Evolutionary conservation across 2,888 invertebrate species (phyloP).

Genomic region (Spicauda simplicius): DNA sequence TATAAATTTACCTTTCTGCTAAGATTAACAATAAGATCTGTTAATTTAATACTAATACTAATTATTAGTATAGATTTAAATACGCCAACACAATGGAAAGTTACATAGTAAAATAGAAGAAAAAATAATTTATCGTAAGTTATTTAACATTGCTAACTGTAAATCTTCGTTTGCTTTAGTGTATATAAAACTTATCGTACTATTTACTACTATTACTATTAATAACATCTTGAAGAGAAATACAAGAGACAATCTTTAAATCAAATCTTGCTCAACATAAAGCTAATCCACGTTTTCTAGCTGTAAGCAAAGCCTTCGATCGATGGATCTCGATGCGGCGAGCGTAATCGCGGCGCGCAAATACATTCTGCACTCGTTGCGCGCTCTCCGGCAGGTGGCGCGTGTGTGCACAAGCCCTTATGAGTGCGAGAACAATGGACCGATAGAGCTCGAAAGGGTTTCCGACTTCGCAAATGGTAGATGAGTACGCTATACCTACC

Average conservation of each 20-base stretch:
- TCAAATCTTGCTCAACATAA: constrained; percentile 3
- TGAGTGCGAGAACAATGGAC: constrained; percentile 66
- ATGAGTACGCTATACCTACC: constrained; percentile 3
- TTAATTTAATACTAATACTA: no score
- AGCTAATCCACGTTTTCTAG: constrained; percentile 7
- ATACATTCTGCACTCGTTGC: constrained; percentile 80
- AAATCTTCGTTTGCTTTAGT: no score
- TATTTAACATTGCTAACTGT: no score
- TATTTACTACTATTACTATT: no score
- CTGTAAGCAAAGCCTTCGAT: constrained; percentile 21
- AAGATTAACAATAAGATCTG: no score
- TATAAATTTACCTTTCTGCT: no score
- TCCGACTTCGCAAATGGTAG: constrained; percentile 11
- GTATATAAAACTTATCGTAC: no score
- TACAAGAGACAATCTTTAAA: background rate
- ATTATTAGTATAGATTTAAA: no score
- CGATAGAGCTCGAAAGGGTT: constrained; percentile 43
- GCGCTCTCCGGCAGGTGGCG: constrained; percentile 71
- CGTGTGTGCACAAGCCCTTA: constrained; percentile 69
- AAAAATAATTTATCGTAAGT: no score
- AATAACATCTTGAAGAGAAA: no score
- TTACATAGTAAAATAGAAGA: no score
- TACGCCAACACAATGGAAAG: no score
- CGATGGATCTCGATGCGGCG: constrained; percentile 49
- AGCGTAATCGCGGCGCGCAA: constrained; percentile 77